Percentiles rank a stretch among this genome's conserved stretches.
Evolutionary conservation across 2,888 invertebrate genomes (phyloP).

Genomic region (Ernsta delagoae): DNA sequence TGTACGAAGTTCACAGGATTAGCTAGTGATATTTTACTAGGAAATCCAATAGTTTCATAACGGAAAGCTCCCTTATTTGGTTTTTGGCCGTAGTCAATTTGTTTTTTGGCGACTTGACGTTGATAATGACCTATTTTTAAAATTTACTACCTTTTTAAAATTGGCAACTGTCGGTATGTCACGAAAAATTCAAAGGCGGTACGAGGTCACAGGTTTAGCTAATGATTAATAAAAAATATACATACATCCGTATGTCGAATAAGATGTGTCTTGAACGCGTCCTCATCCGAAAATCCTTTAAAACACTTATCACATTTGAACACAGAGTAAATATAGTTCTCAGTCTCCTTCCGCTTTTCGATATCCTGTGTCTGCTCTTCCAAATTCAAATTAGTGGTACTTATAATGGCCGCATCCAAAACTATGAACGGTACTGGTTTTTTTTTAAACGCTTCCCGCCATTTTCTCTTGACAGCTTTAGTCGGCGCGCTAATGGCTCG

Average conservation of each 20-base stretch:
- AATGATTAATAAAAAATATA: constrained; percentile 32
- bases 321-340: constrained; percentile 62
- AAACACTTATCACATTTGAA: constrained; percentile 65
- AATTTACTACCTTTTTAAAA: background rate
- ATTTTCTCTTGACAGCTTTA: background rate
- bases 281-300: constrained; percentile 67
- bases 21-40: too few relatives aligned
- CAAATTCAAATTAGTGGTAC: constrained; percentile 55
- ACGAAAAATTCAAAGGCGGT: background rate
- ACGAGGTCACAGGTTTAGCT: background rate
- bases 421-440: background rate
- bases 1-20: too few relatives aligned
- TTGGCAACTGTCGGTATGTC: background rate
- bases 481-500: background rate
- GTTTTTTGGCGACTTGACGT: too few relatives aligned
- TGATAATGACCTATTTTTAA: too few relatives aligned
- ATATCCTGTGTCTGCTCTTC: constrained; percentile 67
- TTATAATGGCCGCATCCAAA: constrained; percentile 46
- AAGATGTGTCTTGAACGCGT: constrained; percentile 63
- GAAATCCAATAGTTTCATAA: too few relatives aligned
- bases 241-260: constrained; percentile 62
- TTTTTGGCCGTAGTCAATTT: too few relatives aligned
- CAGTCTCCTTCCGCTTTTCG: constrained; percentile 58
- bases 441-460: constrained; percentile 1
- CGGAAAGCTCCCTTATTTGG: too few relatives aligned